A percentile compares a stretch with the other conserved stretches of the same genome.
These are phyloP conservation scores for Onychomys torridus DNA, from an alignment of 2,797 vertebrate genomes.

Conservation along the genomic window DNA sequence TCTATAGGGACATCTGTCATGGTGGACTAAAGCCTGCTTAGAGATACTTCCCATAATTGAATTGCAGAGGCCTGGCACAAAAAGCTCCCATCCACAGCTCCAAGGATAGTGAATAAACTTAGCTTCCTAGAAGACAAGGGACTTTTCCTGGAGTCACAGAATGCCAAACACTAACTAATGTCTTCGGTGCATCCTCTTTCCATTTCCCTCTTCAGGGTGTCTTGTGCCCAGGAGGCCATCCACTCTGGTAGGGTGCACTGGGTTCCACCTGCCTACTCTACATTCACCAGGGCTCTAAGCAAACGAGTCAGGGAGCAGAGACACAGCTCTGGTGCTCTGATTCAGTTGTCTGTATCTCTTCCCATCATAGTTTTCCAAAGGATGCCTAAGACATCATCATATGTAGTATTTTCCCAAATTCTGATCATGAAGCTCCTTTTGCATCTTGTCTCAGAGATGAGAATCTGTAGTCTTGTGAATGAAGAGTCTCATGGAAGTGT, in stretches of 20 bases:
- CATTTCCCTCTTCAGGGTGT: too few species aligned
- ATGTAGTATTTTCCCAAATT: not conserved
- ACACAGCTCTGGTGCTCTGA: not conserved
- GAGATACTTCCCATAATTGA: not conserved
- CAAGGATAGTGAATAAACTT: fast-evolving
- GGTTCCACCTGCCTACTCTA: too few species aligned
- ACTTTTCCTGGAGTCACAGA: not conserved
- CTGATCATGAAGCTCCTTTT: not conserved
- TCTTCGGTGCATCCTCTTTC: not conserved
- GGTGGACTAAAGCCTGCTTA: not conserved
- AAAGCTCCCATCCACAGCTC: not conserved
- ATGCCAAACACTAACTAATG: not conserved
- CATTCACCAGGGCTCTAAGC: fast-evolving
- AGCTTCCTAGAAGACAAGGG: not conserved
- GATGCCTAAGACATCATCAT: not conserved
- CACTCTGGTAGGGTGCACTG: fast-evolving
- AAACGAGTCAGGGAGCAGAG: not conserved
- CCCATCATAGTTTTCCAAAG: not conserved
- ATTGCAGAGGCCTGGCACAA: not conserved
- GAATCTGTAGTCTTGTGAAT: not conserved
- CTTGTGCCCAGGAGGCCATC: too few species aligned
- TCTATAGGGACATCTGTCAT: too few species aligned
- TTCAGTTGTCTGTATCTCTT: not conserved
- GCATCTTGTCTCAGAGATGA: not conserved
- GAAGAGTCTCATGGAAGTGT: not conserved